Conservation (phyloP, 1,140 invertebrate genomes). For the Yoshiicerus persimilis region DNA sequence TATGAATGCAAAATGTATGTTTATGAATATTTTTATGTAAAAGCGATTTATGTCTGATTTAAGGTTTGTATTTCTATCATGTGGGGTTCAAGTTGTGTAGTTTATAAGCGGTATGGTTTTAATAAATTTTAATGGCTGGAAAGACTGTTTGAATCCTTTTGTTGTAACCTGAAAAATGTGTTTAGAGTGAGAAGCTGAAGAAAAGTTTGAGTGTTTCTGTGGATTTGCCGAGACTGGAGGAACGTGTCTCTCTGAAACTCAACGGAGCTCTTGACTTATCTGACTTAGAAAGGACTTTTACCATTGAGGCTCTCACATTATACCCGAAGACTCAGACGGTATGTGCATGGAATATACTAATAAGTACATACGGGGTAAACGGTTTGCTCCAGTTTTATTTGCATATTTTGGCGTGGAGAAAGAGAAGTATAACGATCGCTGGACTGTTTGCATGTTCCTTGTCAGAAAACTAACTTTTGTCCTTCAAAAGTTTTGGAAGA, state of each 20-base stretch:
- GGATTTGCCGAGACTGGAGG: neutral
- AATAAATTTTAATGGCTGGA: no score
- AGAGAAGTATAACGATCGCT: neutral
- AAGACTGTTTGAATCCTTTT: no score
- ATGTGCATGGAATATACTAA: neutral
- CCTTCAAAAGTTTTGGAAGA: neutral
- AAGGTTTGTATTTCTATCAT: no score
- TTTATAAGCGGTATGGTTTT: no score
- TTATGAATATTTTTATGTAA: no score
- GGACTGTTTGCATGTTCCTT: no score
- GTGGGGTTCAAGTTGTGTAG: no score
- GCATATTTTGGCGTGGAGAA: neutral
- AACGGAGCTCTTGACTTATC: slow-evolving; percentile 32
- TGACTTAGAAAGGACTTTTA: slow-evolving; percentile 35
- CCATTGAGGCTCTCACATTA: slow-evolving; percentile 17
- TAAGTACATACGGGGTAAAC: neutral
- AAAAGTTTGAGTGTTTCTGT: neutral
- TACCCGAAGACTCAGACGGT: slow-evolving; percentile 31
- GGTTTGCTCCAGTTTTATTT: neutral
- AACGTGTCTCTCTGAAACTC: slow-evolving; percentile 29
- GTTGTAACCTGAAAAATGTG: neutral
- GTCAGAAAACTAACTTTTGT: neutral
- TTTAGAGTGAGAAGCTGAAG: slow-evolving; percentile 4
- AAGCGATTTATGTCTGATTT: no score
- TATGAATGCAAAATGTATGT: no score